Percentiles rank a stretch among this genome's conserved stretches.
Conservation (phyloP, 2,113 vertebrate genomes). For the Bucco capensis region DNA sequence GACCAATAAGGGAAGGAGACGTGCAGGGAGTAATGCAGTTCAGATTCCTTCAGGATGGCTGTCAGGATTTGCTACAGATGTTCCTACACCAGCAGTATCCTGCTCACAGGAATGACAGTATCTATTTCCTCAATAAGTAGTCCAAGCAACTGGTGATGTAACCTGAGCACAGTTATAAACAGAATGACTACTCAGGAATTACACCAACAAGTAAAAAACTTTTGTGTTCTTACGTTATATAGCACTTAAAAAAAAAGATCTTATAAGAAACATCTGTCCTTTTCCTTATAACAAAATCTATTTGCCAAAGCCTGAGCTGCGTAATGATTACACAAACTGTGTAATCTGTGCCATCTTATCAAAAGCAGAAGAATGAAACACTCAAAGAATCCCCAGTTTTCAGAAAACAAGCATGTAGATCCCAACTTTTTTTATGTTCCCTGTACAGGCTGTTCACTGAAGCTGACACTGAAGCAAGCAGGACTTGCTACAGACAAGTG, state of each 20-base stretch:
- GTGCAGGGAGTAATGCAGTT: neutral
- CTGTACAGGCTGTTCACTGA: neutral
- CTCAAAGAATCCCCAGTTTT: neutral
- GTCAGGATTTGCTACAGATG: neutral
- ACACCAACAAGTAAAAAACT: neutral
- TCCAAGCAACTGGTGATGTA: neutral
- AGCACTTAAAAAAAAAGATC: neutral
- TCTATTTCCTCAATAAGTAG: neutral
- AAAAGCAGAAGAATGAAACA: neutral
- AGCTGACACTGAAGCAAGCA: neutral
- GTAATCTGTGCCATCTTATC: neutral
- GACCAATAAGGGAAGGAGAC: neutral
- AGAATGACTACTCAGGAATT: neutral
- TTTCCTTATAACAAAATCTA: neutral
- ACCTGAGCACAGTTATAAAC: neutral
- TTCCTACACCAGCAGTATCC: neutral
- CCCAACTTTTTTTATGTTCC: neutral
- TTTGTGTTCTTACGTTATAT: neutral
- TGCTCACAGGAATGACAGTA: fast-evolving
- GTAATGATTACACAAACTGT: neutral
- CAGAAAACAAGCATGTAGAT: neutral
- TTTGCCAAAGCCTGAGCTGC: neutral
- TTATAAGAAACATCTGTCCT: conserved; percentile 21
- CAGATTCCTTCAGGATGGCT: neutral
- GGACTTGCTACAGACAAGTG: fast-evolving